These are phyloP conservation scores for Tiliacea citrago DNA, from an alignment of 2,888 invertebrate genomes.

Conservation along the genomic window DNA sequence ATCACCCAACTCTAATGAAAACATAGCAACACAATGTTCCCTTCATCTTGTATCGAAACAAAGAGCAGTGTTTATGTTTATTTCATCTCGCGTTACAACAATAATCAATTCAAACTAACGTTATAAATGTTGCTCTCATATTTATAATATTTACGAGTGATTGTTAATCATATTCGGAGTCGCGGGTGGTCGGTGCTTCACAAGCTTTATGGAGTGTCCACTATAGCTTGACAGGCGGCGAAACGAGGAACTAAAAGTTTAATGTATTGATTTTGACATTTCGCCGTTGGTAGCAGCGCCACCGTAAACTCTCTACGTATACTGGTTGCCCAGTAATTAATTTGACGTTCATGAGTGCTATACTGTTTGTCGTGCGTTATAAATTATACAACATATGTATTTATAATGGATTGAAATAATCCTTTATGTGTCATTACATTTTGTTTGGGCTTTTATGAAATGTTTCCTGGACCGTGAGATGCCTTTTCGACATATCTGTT, in stretches of 20 bases:
- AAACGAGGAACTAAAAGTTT: conserved; percentile 34
- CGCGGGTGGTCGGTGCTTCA: conserved; percentile 75
- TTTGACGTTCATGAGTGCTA: conserved; percentile 73
- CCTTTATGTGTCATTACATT: conserved; percentile 55
- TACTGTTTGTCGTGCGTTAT: conserved; percentile 68
- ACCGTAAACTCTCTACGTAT: conserved; percentile 13
- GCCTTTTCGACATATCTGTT: conserved; percentile 45
- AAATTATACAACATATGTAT: conserved; percentile 68
- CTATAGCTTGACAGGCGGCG: conserved; percentile 36
- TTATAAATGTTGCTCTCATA: conserved; percentile 55
- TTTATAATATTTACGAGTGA: conserved; percentile 69
- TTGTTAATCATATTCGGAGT: conserved; percentile 70
- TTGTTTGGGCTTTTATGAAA: conserved; percentile 47
- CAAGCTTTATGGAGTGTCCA: conserved; percentile 42
- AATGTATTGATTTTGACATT: conserved; percentile 17
- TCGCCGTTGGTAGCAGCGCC: conserved; percentile 31
- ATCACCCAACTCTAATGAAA: background rate
- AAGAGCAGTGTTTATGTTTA: conserved; percentile 46
- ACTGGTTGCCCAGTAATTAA: conserved; percentile 71
- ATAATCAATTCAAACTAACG: conserved; percentile 64
- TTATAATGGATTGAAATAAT: conserved; percentile 66
- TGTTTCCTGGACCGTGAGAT: conserved; percentile 18
- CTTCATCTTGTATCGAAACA: conserved; percentile 20
- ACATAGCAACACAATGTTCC: conserved; percentile 1
- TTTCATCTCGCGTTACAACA: conserved; percentile 45